Evolutionary conservation across 2,797 vertebrate species (phyloP), one percentile per base, ranked within the genome.

Genomic region (Podarcis siculus): DNA sequence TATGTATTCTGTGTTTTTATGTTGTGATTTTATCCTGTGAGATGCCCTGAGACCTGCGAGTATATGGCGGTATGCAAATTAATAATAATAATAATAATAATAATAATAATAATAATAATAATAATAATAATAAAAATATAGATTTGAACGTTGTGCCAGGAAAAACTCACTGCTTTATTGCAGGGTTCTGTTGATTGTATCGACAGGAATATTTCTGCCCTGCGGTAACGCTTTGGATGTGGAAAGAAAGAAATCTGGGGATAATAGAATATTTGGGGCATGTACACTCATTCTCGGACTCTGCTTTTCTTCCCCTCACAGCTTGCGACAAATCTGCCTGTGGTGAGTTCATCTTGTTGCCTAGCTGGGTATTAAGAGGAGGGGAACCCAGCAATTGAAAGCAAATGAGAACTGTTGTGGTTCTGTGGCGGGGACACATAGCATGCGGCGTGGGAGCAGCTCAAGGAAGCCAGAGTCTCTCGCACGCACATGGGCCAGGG

Each of bases 261-360:
- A 49, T 75, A 71, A 35, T 61, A 7, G 67, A 79, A 21, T 23
- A 55, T 81, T 25, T 12, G 32, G 64, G 8, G 39, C 19, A 86
- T 9, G 17, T 8, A 2, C 21, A 85, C 64, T 89, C 61, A 81
- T 85, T 75, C 66, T 55, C 69, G 25, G 5, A 69, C 27, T 76
- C 35, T 55, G 6, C 69, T 30, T 79, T 23, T 66, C 58, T 85
- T 49, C 49, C 64, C 78, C 83, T 80, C 64, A 55, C 72, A 89
- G 88, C 71, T 79, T 89, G 88, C 27, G 71, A 89, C 32, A 37
- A 17, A 67, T 2, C 67, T 32, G 32, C 0, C 21, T 89, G 88
- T n/a, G 83, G 88, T 89, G 30, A 89, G 88, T 89, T 55, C 35
- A 82, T 49, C 12, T 23, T 19, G 35, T 37, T 37, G 32, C 25